Evolutionary conservation across 2,888 invertebrate genomes (phyloP).

Genomic region (Chymomyza fuscimana): DNA sequence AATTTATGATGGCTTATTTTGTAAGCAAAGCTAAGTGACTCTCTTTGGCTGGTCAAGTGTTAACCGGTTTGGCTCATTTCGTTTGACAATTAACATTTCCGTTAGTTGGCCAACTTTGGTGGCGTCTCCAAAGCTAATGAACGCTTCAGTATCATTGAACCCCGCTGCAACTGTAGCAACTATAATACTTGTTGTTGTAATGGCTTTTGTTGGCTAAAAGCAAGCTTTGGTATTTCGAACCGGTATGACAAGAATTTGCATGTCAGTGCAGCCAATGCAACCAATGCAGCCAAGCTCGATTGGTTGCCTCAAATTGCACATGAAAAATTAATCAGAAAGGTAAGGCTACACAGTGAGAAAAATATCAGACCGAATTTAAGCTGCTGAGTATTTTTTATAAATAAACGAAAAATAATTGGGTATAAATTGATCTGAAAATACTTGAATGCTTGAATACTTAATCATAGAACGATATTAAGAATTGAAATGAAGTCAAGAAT

Average conservation of each 20-base stretch:
- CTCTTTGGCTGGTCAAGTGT: background rate
- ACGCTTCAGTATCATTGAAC: slow-evolving; percentile 65
- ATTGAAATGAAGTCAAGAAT: too few relatives aligned
- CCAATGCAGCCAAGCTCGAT: background rate
- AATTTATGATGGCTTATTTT: slow-evolving; percentile 70
- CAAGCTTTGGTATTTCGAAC: slow-evolving; percentile 32
- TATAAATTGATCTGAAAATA: too few relatives aligned
- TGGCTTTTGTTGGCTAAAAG: too few relatives aligned
- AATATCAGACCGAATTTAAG: background rate
- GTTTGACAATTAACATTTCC: slow-evolving; percentile 75
- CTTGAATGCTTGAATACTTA: too few relatives aligned
- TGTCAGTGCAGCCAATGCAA: slow-evolving; percentile 7
- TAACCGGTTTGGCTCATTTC: slow-evolving; percentile 50
- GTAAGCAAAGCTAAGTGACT: slow-evolving; percentile 40
- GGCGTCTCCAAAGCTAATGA: slow-evolving; percentile 64
- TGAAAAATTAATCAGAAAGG: slow-evolving; percentile 17
- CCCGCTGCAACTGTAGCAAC: slow-evolving; percentile 36
- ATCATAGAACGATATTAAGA: too few relatives aligned
- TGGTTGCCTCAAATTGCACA: slow-evolving; percentile 23
- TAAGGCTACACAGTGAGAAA: slow-evolving; percentile 9
- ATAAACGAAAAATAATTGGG: too few relatives aligned
- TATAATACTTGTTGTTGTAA: background rate
- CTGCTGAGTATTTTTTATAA: too few relatives aligned
- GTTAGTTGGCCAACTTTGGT: slow-evolving; percentile 73
- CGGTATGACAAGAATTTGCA: slow-evolving; percentile 59